Evolutionary conservation across 2,888 invertebrate species (phyloP), one percentile per base, ranked within the genome.

Genomic region (Drosophila austrosaltans): DNA sequence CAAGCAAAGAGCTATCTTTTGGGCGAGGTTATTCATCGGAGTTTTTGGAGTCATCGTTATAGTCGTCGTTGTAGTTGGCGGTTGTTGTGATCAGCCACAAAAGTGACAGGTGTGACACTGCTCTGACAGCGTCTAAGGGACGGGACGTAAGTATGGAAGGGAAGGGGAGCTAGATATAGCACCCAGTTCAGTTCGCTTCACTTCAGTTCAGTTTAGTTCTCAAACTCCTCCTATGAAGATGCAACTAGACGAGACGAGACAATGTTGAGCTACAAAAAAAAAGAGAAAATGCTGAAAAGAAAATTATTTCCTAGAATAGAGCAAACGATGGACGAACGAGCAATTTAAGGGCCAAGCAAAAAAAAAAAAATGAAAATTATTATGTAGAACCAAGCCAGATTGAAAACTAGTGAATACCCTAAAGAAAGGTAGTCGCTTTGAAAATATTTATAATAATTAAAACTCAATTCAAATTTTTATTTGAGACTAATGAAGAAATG

Each of bases 31-130:
- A 48, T 5, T 48, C 25, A 25, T 48, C 22, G 40, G 40, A 69
- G 63, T 60, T 48, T 10, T 36, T 36, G 36, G 7, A 36, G 36
- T 36, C 36, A 36, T 36, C 36, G 36, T 36, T 36, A 36, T 36
- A 36, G 48, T 22, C 48, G 48, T 48, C 48, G 48, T 48, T 48
- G 48, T 72, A 75, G 79, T 69, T 76, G 82, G 87, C 82, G 81
- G 76, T 79, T 84, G 82, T 78, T 84, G 81, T 85, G 85, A 85
- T 84, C 87, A 84, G 87, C 85, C 85, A 78, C 84, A 87, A 82
- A 77, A 84, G 81, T 87, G 85, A 85, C 85, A 85, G 85, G 85
- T 85, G 85, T 87, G 85, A 85, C 85, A 85, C 82, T 84, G 82
- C 73, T 57, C 72, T 76, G 82, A 72, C 83, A 83, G 70, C 59